A percentile compares a stretch with the other conserved stretches of the same genome.
phyloP scores from a whole-genome alignment of 2,888 invertebrate genomes.

The Imbricaverruca yamaguchii region DNA sequence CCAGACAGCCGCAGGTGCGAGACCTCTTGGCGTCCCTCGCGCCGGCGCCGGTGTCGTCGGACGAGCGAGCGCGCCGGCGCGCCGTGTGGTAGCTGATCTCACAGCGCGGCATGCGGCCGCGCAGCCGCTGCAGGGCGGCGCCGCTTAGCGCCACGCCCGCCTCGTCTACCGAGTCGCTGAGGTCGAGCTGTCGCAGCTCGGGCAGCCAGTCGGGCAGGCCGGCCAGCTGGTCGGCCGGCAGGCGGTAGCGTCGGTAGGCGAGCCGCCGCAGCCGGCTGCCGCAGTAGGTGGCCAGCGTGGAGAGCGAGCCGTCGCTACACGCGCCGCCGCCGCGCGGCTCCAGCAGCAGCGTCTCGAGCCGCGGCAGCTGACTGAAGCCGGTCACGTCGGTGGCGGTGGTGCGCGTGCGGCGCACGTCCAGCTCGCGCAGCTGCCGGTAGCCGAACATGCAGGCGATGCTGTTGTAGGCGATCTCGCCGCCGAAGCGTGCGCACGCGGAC shows the following conservation, averaged over 20 bases:
- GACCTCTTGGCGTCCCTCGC: too few relatives aligned
- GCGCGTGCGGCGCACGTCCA: conserved; percentile 4
- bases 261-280: conserved; percentile 5
- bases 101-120: background rate
- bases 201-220: background rate
- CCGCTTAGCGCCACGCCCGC: background rate
- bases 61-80: background rate
- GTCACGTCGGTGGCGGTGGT: background rate
- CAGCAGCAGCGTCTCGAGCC: background rate
- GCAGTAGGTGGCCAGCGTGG: background rate
- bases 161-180: background rate
- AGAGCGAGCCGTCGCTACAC: background rate
- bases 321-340: background rate
- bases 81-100: background rate
- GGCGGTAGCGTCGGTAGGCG: background rate
- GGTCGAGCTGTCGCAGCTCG: background rate
- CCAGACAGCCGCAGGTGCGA: background rate
- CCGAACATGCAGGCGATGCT: conserved; percentile 11
- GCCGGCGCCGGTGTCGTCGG: background rate
- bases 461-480: conserved; percentile 12
- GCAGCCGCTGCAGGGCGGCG: background rate
- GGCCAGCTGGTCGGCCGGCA: background rate
- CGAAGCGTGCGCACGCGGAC: background rate
- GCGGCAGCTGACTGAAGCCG: conserved; percentile 19
- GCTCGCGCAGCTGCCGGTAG: background rate